phyloP scores from a whole-genome alignment of 2,797 vertebrate genomes.

The Chelon auratus region DNA sequence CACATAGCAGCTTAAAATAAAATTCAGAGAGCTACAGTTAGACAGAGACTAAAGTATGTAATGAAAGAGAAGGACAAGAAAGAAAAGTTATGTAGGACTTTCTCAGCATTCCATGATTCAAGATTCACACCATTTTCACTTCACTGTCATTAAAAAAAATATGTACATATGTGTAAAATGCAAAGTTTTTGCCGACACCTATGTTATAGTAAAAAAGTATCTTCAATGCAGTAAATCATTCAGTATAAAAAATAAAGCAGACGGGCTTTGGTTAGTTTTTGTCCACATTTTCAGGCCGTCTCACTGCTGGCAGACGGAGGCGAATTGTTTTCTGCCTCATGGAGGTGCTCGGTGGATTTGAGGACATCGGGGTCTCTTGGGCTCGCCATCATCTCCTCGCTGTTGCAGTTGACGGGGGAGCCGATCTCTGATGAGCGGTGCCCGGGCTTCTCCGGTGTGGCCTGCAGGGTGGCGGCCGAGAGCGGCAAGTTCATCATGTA shows the following conservation, averaged over 20 bases:
- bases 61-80: constrained; percentile 12
- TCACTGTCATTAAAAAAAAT: constrained; percentile 27
- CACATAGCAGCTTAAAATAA: constrained; percentile 37
- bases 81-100: background rate
- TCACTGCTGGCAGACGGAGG: constrained; percentile 79
- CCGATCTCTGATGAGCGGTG: constrained; percentile 85
- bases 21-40: constrained; percentile 37
- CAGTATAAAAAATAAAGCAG: constrained; percentile 50
- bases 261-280: constrained; percentile 7
- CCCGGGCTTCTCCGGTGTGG: constrained; percentile 83
- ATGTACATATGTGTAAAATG: constrained; percentile 31
- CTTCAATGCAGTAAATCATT: constrained; percentile 27
- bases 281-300: constrained; percentile 61
- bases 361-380: constrained; percentile 86
- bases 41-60: constrained; percentile 20
- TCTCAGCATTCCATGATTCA: constrained; percentile 7
- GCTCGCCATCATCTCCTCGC: constrained; percentile 84
- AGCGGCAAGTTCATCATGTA: constrained; percentile 91
- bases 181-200: constrained; percentile 25
- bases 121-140: constrained; percentile 24
- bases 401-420: constrained; percentile 88
- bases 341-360: constrained; percentile 80
- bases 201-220: constrained; percentile 37
- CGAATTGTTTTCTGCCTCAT: constrained; percentile 78
- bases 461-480: constrained; percentile 76